Evolutionary conservation across 2,888 invertebrate genomes (phyloP).

Genomic region (Agonopterix arenella): DNA sequence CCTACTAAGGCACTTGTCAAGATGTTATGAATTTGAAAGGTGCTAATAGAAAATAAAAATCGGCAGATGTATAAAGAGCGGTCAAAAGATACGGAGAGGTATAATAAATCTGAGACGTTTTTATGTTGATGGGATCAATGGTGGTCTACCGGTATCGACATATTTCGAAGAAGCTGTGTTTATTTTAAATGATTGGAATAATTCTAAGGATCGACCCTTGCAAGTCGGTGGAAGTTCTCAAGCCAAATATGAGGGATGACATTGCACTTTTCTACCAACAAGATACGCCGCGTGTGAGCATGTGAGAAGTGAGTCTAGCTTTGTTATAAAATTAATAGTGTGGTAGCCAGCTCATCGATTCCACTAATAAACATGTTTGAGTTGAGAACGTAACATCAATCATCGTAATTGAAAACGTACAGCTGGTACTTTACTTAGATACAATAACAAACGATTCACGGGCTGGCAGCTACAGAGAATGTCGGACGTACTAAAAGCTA

Average conservation of each 20-base stretch:
- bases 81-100: slow-evolving; percentile 20
- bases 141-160: slow-evolving; percentile 28
- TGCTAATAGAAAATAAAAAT: slow-evolving; percentile 12
- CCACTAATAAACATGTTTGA: slow-evolving; percentile 61
- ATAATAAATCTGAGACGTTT: slow-evolving; percentile 55
- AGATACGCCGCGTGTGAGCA: slow-evolving; percentile 21
- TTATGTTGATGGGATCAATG: slow-evolving; percentile 42
- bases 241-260: slow-evolving; percentile 58
- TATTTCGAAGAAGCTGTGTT: slow-evolving; percentile 55
- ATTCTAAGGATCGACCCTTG: slow-evolving; percentile 43
- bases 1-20: no score
- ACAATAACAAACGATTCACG: slow-evolving; percentile 36
- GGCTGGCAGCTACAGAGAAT: slow-evolving; percentile 23
- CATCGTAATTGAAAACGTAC: slow-evolving; percentile 62
- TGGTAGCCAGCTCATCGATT: slow-evolving; percentile 49
- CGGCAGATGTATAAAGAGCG: slow-evolving; percentile 42
- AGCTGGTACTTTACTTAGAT: slow-evolving; percentile 40
- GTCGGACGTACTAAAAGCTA: slow-evolving; percentile 14
- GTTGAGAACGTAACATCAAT: slow-evolving; percentile 58
- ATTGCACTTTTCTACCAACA: slow-evolving; percentile 34
- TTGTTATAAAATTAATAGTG: slow-evolving; percentile 60
- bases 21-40: background rate
- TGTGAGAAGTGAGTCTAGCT: slow-evolving; percentile 27
- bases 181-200: slow-evolving; percentile 64
- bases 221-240: slow-evolving; percentile 26